These are phyloP conservation scores for Enteromius paludinosus DNA, from an alignment of 2,797 vertebrate species.

Conservation along the genomic window DNA sequence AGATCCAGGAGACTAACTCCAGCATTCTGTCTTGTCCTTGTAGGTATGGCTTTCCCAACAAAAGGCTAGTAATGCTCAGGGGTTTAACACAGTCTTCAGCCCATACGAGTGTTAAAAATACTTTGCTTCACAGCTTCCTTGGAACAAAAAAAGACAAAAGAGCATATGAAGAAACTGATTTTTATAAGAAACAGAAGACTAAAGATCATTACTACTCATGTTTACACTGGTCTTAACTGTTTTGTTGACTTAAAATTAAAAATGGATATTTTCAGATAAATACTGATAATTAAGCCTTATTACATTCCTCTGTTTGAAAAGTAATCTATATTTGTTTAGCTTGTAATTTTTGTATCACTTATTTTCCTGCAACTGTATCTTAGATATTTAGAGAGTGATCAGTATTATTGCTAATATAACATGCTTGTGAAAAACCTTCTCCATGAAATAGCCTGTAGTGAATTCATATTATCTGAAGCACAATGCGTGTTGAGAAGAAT, in stretches of 20 bases:
- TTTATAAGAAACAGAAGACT: conserved; percentile 63
- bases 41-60: conserved; percentile 99
- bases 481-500: conserved; percentile 9
- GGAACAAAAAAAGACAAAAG: conserved; percentile 54
- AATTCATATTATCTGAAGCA: conserved; percentile 41
- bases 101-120: conserved; percentile 86
- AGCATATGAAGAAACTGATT: conserved; percentile 46
- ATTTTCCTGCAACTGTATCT: conserved; percentile 64
- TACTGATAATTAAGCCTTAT: conserved; percentile 84
- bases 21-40: conserved; percentile 94
- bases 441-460: conserved; percentile 83
- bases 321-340: conserved; percentile 45
- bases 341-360: conserved; percentile 49
- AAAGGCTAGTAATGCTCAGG: conserved; percentile 95
- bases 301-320: conserved; percentile 70
- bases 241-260: conserved; percentile 50
- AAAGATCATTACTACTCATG: conserved; percentile 79
- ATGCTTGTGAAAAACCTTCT: conserved; percentile 71
- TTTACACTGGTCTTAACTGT: conserved; percentile 63
- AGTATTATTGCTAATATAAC: conserved; percentile 75
- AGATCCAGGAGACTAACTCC: conserved; percentile 68
- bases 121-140: conserved; percentile 86
- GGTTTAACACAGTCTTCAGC: conserved; percentile 80
- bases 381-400: conserved; percentile 78
- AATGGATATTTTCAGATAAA: conserved; percentile 35